A percentile compares a stretch with the other conserved stretches of the same genome.
Evolutionary conservation across 2,888 invertebrate genomes (phyloP).

Genomic region (Agrotis clavis): DNA sequence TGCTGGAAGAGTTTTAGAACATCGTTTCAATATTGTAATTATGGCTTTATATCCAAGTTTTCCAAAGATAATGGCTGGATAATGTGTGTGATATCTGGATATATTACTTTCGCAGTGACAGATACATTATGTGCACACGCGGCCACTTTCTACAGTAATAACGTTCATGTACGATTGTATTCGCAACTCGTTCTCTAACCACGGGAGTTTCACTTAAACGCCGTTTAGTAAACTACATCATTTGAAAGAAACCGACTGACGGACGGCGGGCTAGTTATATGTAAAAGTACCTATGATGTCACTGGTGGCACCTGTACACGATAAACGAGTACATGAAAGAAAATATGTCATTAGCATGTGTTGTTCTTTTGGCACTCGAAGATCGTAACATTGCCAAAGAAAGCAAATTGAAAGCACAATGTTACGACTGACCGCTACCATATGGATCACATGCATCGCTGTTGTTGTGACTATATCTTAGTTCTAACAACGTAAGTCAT

Average conservation of each 20-base stretch:
- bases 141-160: slow-evolving; percentile 38
- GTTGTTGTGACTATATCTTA: background rate
- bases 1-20: too few species aligned
- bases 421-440: background rate
- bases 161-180: slow-evolving; percentile 14
- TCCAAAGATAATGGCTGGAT: too few species aligned
- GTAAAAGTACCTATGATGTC: background rate
- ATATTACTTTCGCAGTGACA: background rate
- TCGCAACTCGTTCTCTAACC: slow-evolving; percentile 32
- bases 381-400: slow-evolving; percentile 21
- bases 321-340: background rate
- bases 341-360: background rate
- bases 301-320: background rate
- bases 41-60: too few species aligned
- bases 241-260: slow-evolving; percentile 33
- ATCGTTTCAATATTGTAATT: too few species aligned
- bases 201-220: slow-evolving; percentile 50
- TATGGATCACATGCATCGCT: background rate
- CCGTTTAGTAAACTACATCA: slow-evolving; percentile 46
- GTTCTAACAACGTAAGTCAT: background rate
- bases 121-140: background rate
- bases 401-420: background rate
- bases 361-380: background rate
- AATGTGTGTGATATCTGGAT: too few species aligned
- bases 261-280: background rate